A percentile compares a stretch with the other conserved stretches of the same genome.
These are phyloP conservation scores for Augiades crinisus DNA, from an alignment of 2,888 invertebrate genomes.

Conservation along the genomic window DNA sequence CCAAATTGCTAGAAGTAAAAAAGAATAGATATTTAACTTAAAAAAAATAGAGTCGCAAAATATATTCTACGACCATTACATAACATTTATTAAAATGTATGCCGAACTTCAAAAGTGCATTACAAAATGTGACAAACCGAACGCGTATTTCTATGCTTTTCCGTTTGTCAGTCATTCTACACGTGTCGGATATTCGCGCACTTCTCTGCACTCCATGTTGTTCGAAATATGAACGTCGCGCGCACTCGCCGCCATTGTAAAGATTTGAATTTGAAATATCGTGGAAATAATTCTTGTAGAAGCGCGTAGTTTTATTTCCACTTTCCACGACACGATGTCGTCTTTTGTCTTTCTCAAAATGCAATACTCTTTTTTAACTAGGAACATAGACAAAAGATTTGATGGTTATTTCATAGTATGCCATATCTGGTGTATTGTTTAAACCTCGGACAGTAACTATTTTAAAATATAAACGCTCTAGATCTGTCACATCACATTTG, in stretches of 20 bases:
- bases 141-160: constrained; percentile 18
- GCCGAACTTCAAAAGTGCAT: constrained; percentile 29
- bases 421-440: neutral
- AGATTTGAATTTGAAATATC: constrained; percentile 51
- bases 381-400: constrained; percentile 37
- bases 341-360: constrained; percentile 42
- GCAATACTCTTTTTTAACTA: constrained; percentile 38
- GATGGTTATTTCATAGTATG: neutral
- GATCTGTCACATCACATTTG: constrained; percentile 1
- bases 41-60: too few relatives aligned
- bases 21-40: too few relatives aligned
- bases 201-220: neutral
- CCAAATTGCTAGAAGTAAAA: too few relatives aligned
- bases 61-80: neutral
- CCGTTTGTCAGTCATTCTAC: constrained; percentile 30
- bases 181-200: constrained; percentile 29
- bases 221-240: constrained; percentile 31
- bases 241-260: constrained; percentile 37
- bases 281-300: constrained; percentile 40
- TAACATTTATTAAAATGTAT: constrained; percentile 2
- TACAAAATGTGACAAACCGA: neutral
- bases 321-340: constrained; percentile 40
- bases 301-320: constrained; percentile 44
- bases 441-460: too few relatives aligned
- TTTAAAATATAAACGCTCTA: too few relatives aligned